Evolutionary conservation across 2,888 invertebrate genomes (phyloP), one percentile per base, ranked within the genome.

Genomic region (Neocrepidodera transversa): DNA sequence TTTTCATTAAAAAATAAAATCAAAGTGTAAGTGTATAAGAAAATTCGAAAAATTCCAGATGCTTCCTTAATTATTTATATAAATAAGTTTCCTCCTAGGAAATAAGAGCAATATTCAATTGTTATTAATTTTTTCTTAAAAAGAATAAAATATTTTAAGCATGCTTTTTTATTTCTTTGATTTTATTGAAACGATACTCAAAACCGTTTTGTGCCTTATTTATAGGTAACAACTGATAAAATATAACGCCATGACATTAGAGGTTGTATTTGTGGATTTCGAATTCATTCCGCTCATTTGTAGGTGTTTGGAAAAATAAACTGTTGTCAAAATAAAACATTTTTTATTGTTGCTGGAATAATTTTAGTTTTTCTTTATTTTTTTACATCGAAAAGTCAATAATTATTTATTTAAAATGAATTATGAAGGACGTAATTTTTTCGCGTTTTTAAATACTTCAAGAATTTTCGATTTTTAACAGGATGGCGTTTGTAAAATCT

Each of bases 291-390:
- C 53, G 56, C 54, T 60, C 58, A 64, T 55, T 63, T 60, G 64
- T 65, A 65, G 64, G 58, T 40, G 42, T 58, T 60, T 62, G 49
- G 28, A 45, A 65, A n/a, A 65, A 62, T 62, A 65, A 62, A 62
- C 13, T 53, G 54, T 64, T 64, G 51, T 47, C 8, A 64, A 58
- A 57, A 38, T 2, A 23, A 11, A 32, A 32, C 10, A 32, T 32
- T 32, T 32, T 32, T 32, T 32, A 32, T 32, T 32, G 11, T 10
- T 10, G n/a, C n/a, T n/a, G n/a, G n/a, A n/a, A n/a, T n/a, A n/a
- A n/a, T n/a, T n/a, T n/a, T n/a, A n/a, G n/a, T n/a, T n/a, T n/a
- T n/a, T n/a, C n/a, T n/a, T n/a, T n/a, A n/a, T n/a, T n/a, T n/a
- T n/a, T n/a, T n/a, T n/a, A n/a, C n/a, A n/a, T n/a, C n/a, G n/a